Evolutionary conservation across 2,888 invertebrate genomes (phyloP).

Genomic region (Magallana nippona): DNA sequence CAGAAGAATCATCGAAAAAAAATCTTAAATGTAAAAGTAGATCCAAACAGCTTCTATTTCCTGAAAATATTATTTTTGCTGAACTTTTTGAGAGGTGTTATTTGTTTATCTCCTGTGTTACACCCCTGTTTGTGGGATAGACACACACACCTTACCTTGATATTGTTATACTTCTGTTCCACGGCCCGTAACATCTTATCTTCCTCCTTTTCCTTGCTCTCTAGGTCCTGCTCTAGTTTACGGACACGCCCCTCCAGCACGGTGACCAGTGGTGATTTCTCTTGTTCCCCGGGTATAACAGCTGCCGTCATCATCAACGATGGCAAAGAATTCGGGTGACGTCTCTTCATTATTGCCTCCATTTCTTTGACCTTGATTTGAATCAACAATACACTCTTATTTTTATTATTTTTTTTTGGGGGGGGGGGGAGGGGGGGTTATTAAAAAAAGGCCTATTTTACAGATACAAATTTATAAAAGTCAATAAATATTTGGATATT

Average conservation of each 20-base stretch:
- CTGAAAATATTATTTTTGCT: too few relatives aligned
- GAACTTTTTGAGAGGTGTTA: too few relatives aligned
- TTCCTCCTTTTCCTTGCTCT: slow-evolving; percentile 73
- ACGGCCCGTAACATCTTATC: slow-evolving; percentile 72
- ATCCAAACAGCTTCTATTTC: too few relatives aligned
- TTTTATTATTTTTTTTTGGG: too few relatives aligned
- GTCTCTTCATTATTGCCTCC: slow-evolving; percentile 75
- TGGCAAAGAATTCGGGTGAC: slow-evolving; percentile 78
- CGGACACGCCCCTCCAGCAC: slow-evolving; percentile 74
- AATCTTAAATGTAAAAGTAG: too few relatives aligned
- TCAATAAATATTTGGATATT: too few relatives aligned
- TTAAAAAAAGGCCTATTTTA: too few relatives aligned
- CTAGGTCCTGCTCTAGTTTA: slow-evolving; percentile 75
- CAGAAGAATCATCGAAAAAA: background rate
- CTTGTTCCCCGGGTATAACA: slow-evolving; percentile 57
- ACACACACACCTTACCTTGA: slow-evolving; percentile 73
- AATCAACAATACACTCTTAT: background rate
- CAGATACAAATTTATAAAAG: too few relatives aligned
- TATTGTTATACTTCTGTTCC: slow-evolving; percentile 77
- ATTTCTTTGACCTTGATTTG: slow-evolving; percentile 76
- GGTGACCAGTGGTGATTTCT: slow-evolving; percentile 57
- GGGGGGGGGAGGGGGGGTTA: too few relatives aligned
- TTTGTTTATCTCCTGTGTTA: too few relatives aligned
- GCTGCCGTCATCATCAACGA: slow-evolving; percentile 78
- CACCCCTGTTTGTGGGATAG: too few relatives aligned